A percentile compares a stretch with the other conserved stretches of the same genome.
Conservation (phyloP, 1,140 invertebrate species). For the Amyelois transitella region DNA sequence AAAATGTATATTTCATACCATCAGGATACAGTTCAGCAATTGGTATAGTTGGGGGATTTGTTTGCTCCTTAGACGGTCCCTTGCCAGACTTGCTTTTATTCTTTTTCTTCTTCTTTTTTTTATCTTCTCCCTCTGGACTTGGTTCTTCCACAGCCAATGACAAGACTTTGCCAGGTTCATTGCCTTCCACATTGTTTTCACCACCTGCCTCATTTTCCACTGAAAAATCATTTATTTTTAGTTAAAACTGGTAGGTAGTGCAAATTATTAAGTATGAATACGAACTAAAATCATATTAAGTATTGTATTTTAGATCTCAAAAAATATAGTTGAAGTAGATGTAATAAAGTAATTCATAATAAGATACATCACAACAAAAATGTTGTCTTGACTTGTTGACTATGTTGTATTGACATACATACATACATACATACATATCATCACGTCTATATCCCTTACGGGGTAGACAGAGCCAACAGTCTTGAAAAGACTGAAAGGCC, state of each 20-base stretch:
- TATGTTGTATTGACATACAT: too few species aligned
- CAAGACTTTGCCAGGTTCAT: slow-evolving; percentile 34
- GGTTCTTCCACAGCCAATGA: slow-evolving; percentile 38
- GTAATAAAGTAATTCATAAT: too few species aligned
- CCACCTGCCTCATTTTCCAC: slow-evolving; percentile 27
- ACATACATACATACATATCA: too few species aligned
- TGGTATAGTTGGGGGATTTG: slow-evolving; percentile 87
- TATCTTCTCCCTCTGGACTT: slow-evolving; percentile 61
- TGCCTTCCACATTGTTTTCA: slow-evolving; percentile 18
- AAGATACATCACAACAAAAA: too few species aligned
- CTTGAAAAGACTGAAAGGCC: too few species aligned
- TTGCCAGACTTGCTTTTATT: slow-evolving; percentile 68
- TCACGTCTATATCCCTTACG: too few species aligned
- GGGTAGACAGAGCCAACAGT: too few species aligned
- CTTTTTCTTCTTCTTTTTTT: slow-evolving; percentile 82
- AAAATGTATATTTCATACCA: slow-evolving; percentile 69
- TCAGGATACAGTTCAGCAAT: slow-evolving; percentile 90
- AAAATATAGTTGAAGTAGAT: too few species aligned
- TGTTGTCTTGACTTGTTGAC: too few species aligned
- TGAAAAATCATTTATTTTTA: slow-evolving; percentile 14
- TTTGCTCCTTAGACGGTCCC: slow-evolving; percentile 46
- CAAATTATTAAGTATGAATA: background rate
- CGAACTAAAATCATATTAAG: too few species aligned
- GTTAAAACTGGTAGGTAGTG: background rate
- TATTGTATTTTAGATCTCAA: too few species aligned